These are phyloP conservation scores for Papilio polyxenes DNA, from an alignment of 1,140 invertebrate species.

Conservation along the genomic window DNA sequence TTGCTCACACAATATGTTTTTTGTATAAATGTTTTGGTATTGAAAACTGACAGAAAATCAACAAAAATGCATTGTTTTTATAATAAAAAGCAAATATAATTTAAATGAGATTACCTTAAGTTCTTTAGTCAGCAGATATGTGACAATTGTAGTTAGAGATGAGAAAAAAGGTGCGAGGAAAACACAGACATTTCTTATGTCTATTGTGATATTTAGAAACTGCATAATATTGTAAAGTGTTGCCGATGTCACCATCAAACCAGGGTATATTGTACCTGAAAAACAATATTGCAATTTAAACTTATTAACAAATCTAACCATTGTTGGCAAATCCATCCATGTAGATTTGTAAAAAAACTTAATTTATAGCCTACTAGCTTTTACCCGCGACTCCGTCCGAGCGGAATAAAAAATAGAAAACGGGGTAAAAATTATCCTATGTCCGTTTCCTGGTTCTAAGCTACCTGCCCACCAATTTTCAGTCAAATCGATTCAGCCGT, in stretches of 20 bases:
- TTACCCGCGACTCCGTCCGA: no score
- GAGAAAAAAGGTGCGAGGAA: constrained; percentile 99
- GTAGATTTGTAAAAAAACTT: no score
- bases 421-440: no score
- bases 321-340: no score
- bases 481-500: no score
- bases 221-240: constrained; percentile 93
- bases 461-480: no score
- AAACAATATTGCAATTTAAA: constrained; percentile 34
- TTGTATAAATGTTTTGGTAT: no score
- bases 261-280: constrained; percentile 96
- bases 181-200: constrained; percentile 98
- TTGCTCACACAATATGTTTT: neutral
- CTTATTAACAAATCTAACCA: neutral
- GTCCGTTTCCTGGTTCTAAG: no score
- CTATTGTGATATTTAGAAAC: constrained; percentile 95
- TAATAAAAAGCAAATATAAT: neutral
- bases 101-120: constrained; percentile 85
- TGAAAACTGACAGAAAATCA: no score
- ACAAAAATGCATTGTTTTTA: no score
- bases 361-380: no score
- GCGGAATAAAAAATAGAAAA: no score
- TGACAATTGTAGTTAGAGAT: constrained; percentile 96
- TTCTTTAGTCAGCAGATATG: constrained; percentile 97
- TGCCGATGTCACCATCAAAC: constrained; percentile 98